Base-by-base conservation (phyloP, 2,797 vertebrate genomes). In the Fistularia tabacaria region DNA sequence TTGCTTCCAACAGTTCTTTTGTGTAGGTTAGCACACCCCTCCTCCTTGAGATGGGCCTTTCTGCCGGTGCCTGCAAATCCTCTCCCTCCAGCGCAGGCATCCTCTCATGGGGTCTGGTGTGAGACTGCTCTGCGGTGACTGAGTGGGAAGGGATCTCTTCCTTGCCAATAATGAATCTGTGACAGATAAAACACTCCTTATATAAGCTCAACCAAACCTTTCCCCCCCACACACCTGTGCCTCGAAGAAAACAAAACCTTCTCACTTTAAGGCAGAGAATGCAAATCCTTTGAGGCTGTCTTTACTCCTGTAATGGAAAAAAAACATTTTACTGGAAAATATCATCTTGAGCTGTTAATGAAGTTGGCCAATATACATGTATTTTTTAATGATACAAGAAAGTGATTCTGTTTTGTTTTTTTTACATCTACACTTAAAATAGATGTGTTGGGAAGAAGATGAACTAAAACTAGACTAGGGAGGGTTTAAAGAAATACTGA, bases 201-300 rank as follows among this genome's bases (percentile, higher is more conserved):
- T n/a, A 52, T 11, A 8, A 36, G 51, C 3, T 11, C 1, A 8
- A 13, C 45, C 50, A 48, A 43, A 36, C 11, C 3, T 6, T 3
- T 36, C n/a, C 39, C 13, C 9, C 6, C 51, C 38, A n/a, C 46
- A 43, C 48, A 54, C 9, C 9, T n/a, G 48, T 3, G 9, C 9
- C 14, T n/a, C 13, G 1, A 11, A 5, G 15, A 10, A 12, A 55
- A 38, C 0, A 14, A 7, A 4, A 14, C 9, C 1, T 3, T 92
- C 96, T 93, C 91, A 98, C 97, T 98, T 97, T 36, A 99, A 89
- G 4, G 97, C 97, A 51, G 97, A 98, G 67, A 97, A 98, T 1
- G 92, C 87, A 88, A 99, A 99, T 78, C 97, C 97, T 84, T 98
- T 94, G 71, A 99, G 94, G 57, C 97, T 96, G 58, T 99, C 95